These are phyloP conservation scores for Oophaga pumilio DNA, from an alignment of 2,113 vertebrate genomes.

Conservation along the genomic window DNA sequence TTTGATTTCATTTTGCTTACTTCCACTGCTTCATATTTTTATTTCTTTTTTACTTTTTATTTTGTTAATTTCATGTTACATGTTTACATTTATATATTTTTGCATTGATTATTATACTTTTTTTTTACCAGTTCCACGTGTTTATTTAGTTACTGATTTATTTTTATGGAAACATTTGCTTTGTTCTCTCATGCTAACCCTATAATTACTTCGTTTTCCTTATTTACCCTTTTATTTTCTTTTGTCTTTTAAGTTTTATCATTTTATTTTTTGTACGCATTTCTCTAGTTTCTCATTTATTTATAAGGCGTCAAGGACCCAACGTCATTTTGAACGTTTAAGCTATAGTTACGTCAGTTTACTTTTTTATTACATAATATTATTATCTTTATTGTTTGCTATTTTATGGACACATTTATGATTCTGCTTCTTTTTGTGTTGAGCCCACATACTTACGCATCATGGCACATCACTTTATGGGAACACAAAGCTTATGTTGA, in stretches of 20 bases:
- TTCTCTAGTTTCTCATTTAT: not conserved
- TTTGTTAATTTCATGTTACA: constrained; percentile 45
- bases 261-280: constrained; percentile 42
- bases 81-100: not conserved
- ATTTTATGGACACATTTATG: not conserved
- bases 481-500: constrained; percentile 71
- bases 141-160: too few relatives aligned
- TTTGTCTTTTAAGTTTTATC: not conserved
- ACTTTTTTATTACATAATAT: not conserved
- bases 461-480: constrained; percentile 65
- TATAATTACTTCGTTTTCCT: too few relatives aligned
- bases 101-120: not conserved
- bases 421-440: not conserved
- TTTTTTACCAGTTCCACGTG: too few relatives aligned
- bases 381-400: not conserved
- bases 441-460: not conserved
- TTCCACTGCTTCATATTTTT: not conserved
- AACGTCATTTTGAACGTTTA: not conserved
- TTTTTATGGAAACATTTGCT: too few relatives aligned
- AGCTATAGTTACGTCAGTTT: too few relatives aligned
- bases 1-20: not conserved
- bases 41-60: not conserved
- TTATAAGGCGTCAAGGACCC: too few relatives aligned
- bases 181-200: too few relatives aligned
- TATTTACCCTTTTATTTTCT: not conserved